Evolutionary conservation across 2,797 vertebrate genomes (phyloP).

Genomic region (Sternarchorhynchus goeldii): DNA sequence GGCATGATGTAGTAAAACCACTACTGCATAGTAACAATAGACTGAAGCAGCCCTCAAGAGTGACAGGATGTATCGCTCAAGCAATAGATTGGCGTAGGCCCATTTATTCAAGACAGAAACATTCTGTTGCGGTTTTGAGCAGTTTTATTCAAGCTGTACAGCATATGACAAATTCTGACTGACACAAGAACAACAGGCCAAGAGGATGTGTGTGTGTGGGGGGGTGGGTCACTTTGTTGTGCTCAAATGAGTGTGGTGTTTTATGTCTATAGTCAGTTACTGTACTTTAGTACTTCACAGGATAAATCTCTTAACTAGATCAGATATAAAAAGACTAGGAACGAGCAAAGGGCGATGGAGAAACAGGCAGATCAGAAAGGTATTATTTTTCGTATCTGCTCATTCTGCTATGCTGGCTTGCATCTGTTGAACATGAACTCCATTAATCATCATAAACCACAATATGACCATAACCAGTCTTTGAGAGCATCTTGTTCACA

Average conservation of each 20-base stretch:
- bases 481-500: slow-evolving; percentile 21
- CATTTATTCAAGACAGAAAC: slow-evolving; percentile 45
- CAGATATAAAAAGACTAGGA: neutral
- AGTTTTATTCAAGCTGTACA: slow-evolving; percentile 80
- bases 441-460: neutral
- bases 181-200: slow-evolving; percentile 70
- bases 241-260: slow-evolving; percentile 7
- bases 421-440: slow-evolving; percentile 23
- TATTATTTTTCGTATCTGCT: slow-evolving; percentile 11
- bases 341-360: slow-evolving; percentile 13
- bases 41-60: slow-evolving; percentile 24
- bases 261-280: slow-evolving; percentile 20
- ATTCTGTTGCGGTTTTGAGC: slow-evolving; percentile 73
- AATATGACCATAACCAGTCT: neutral
- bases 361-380: slow-evolving; percentile 3
- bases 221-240: slow-evolving; percentile 15
- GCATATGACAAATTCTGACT: slow-evolving; percentile 64
- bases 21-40: slow-evolving; percentile 23
- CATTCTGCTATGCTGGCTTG: slow-evolving; percentile 33
- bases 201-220: slow-evolving; percentile 56
- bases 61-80: slow-evolving; percentile 6
- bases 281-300: neutral
- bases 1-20: neutral
- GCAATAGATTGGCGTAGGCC: neutral
- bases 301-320: slow-evolving; percentile 2